These are phyloP conservation scores for Galaxea fascicularis DNA, from an alignment of 92 coral and sea anemone species.

Conservation along the genomic window DNA sequence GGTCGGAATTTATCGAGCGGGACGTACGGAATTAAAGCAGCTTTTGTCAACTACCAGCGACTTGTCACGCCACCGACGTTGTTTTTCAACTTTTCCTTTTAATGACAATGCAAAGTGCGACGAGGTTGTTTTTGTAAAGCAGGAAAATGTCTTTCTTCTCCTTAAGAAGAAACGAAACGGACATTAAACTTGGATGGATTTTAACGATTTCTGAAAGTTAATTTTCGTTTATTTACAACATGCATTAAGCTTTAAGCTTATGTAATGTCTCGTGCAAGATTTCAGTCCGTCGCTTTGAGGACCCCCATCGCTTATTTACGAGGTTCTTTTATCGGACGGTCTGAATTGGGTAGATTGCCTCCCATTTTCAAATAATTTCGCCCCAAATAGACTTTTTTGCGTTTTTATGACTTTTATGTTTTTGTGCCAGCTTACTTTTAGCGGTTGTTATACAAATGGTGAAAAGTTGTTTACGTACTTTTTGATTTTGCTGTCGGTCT, in stretches of 20 bases:
- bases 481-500: slow-evolving; percentile 31
- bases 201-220: neutral
- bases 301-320: neutral
- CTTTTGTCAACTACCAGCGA: neutral
- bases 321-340: slow-evolving; percentile 25
- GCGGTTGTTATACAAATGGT: neutral
- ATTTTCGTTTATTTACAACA: neutral
- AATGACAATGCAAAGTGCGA: neutral
- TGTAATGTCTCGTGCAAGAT: neutral
- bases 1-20: neutral
- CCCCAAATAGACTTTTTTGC: neutral
- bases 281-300: neutral
- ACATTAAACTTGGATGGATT: slow-evolving; percentile 9
- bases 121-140: neutral
- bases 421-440: neutral
- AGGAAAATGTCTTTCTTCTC: neutral
- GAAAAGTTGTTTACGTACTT: slow-evolving; percentile 40
- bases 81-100: neutral
- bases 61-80: slow-evolving; percentile 30
- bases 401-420: neutral
- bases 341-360: neutral
- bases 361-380: neutral
- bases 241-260: neutral
- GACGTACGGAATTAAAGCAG: neutral
- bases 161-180: neutral